Evolutionary conservation across 2,797 vertebrate species (phyloP), one percentile per base, ranked within the genome.

Genomic region (Falco rusticolus): DNA sequence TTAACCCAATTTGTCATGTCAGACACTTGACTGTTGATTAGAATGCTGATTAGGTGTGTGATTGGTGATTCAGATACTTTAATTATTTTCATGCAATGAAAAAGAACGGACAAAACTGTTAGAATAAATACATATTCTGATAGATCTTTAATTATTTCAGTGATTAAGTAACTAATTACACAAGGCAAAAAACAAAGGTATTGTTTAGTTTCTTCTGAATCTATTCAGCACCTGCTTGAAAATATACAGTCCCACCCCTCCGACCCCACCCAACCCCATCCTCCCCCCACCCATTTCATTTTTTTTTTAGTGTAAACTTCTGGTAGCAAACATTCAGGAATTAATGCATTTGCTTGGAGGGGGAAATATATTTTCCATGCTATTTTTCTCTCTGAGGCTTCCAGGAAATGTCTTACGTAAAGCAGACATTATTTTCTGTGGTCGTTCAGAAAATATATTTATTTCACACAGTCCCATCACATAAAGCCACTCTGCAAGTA

Each of bases 41-140:
- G 53, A 91, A 81, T 84, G 33, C 16, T 90, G 50, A 94, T 96
- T 75, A 86, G 53, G 20, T 86, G 9, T 78, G 95, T 91, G 70
- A 79, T 50, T 91, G 57, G 13, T 88, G 43, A 94, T 75, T 88
- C 72, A 88, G 66, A 78, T 72, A 50, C 18, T 81, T 89, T 16
- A 57, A 54, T 72, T 89, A 66, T 90, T 90, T 94, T 88, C 41
- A 61, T 1, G 0, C 19, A 65, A 81, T 86, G 43, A 43, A 68
- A 39, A 84, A 83, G 8, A 63, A 91, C 54, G 91, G 31, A 89
- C 5, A 66, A 93, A 94, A 16, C 22, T 79, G n/a, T 54, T 70
- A 31, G 33, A 81, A 66, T 83, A 31, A 7, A n/a, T 84, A 66
- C 11, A 53, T 78, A 78, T 78, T 78, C 22, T 54, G 81, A 68